A percentile compares a stretch with the other conserved stretches of the same genome.
Evolutionary conservation across 2,797 vertebrate genomes (phyloP).

Genomic region (Danionella dracula): DNA sequence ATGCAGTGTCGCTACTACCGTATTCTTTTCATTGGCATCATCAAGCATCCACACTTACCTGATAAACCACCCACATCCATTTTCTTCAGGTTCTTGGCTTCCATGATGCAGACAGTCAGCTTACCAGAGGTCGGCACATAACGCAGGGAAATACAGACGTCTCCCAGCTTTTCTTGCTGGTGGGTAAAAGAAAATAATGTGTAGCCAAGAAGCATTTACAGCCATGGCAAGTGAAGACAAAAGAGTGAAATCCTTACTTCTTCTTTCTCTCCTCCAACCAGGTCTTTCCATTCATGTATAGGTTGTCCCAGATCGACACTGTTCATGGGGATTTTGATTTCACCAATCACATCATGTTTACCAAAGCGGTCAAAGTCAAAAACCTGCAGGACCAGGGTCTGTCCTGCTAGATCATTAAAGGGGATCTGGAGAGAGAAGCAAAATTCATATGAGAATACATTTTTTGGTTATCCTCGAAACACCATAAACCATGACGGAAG

Average conservation of each 20-base stretch:
- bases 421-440: conserved; percentile 67
- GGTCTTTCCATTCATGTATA: conserved; percentile 76
- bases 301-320: conserved; percentile 73
- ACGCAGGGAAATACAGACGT: conserved; percentile 86
- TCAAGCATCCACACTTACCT: conserved; percentile 56
- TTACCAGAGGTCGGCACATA: conserved; percentile 87
- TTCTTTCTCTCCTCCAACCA: conserved; percentile 77
- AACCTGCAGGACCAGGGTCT: conserved; percentile 80
- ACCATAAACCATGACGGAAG: not conserved
- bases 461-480: not conserved
- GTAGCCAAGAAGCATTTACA: not conserved
- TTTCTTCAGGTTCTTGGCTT: conserved; percentile 89
- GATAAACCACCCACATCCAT: conserved; percentile 88
- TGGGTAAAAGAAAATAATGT: not conserved
- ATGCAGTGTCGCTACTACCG: too few species aligned
- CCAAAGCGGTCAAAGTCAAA: conserved; percentile 90
- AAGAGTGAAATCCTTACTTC: conserved; percentile 60
- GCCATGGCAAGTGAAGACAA: not conserved
- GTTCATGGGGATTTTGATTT: conserved; percentile 84
- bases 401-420: conserved; percentile 81
- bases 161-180: conserved; percentile 85
- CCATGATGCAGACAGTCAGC: conserved; percentile 81
- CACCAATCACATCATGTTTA: conserved; percentile 84
- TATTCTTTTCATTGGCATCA: too few species aligned
- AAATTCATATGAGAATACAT: not conserved